These are phyloP conservation scores for Rhyacichthys aspro DNA, from an alignment of 2,797 vertebrate species.

Conservation along the genomic window DNA sequence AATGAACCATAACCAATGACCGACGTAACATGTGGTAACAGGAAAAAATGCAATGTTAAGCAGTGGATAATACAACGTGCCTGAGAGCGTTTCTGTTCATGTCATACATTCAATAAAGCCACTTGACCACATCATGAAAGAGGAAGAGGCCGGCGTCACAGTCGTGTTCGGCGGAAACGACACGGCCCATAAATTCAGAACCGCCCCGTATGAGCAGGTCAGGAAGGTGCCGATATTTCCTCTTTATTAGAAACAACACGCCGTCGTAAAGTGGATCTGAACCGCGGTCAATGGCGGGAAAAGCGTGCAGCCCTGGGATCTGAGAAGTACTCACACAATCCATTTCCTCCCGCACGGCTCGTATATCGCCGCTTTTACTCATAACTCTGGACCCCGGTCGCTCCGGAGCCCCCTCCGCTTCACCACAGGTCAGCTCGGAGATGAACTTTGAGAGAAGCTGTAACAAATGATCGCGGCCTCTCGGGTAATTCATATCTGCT, in stretches of 20 bases:
- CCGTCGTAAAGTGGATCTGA: slow-evolving; percentile 65
- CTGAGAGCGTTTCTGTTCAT: slow-evolving; percentile 7
- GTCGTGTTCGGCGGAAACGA: slow-evolving; percentile 46
- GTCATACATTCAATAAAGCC: slow-evolving; percentile 54
- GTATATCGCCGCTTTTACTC: slow-evolving; percentile 42
- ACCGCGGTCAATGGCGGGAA: slow-evolving; percentile 29
- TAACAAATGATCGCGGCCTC: slow-evolving; percentile 62
- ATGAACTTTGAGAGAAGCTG: slow-evolving; percentile 68
- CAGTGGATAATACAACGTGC: too few relatives aligned
- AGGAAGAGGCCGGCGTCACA: too few relatives aligned
- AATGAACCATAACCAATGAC: too few relatives aligned
- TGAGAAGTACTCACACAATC: slow-evolving; percentile 65
- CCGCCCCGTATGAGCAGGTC: slow-evolving; percentile 75
- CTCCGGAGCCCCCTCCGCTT: slow-evolving; percentile 55
- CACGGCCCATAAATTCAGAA: slow-evolving; percentile 69
- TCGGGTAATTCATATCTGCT: slow-evolving; percentile 56
- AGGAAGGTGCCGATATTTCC: slow-evolving; percentile 76
- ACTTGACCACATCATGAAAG: slow-evolving; percentile 54
- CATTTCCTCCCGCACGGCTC: slow-evolving; percentile 43
- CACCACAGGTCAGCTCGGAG: slow-evolving; percentile 70
- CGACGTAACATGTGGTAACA: too few relatives aligned
- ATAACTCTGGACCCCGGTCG: slow-evolving; percentile 46
- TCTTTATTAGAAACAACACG: slow-evolving; percentile 77
- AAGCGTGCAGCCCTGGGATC: slow-evolving; percentile 36
- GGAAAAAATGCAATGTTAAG: too few relatives aligned